A percentile compares a stretch with the other conserved stretches of the same genome.
phyloP scores from a whole-genome alignment of 2,888 invertebrate species.

The Ethmia dodecea region DNA sequence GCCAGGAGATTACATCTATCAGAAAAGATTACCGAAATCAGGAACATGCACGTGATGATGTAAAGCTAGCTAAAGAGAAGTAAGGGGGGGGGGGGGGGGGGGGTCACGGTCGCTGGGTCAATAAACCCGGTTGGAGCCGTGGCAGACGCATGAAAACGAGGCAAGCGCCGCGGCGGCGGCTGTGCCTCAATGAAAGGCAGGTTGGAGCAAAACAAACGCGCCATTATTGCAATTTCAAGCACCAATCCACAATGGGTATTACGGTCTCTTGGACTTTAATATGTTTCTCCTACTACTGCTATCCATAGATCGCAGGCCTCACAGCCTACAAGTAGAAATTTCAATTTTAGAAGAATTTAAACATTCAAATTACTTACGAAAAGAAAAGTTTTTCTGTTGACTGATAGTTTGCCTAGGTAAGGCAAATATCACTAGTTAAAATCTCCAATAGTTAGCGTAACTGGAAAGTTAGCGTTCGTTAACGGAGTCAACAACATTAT shows the following conservation, averaged over 20 bases:
- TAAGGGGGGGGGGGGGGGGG: slow-evolving; percentile 23
- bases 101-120: slow-evolving; percentile 69
- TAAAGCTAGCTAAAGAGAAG: slow-evolving; percentile 24
- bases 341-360: too few relatives aligned
- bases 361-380: too few relatives aligned
- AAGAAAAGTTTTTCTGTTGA: too few relatives aligned
- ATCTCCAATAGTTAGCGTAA: background rate
- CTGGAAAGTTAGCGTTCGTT: slow-evolving; percentile 6
- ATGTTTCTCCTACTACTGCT: too few relatives aligned
- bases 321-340: too few relatives aligned
- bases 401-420: too few relatives aligned
- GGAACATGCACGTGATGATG: slow-evolving; percentile 23
- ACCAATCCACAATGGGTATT: slow-evolving; percentile 10
- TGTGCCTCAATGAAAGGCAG: slow-evolving; percentile 30
- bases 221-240: slow-evolving; percentile 20
- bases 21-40: slow-evolving; percentile 12
- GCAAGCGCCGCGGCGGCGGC: slow-evolving; percentile 26
- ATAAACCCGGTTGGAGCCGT: slow-evolving; percentile 45
- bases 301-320: too few relatives aligned
- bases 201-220: slow-evolving; percentile 17
- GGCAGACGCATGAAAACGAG: slow-evolving; percentile 32
- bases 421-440: background rate
- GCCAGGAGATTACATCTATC: too few relatives aligned
- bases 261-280: too few relatives aligned
- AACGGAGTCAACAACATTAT: slow-evolving; percentile 4